These are phyloP conservation scores for Meloe dianella DNA, from an alignment of 2,888 invertebrate species.

Conservation along the genomic window DNA sequence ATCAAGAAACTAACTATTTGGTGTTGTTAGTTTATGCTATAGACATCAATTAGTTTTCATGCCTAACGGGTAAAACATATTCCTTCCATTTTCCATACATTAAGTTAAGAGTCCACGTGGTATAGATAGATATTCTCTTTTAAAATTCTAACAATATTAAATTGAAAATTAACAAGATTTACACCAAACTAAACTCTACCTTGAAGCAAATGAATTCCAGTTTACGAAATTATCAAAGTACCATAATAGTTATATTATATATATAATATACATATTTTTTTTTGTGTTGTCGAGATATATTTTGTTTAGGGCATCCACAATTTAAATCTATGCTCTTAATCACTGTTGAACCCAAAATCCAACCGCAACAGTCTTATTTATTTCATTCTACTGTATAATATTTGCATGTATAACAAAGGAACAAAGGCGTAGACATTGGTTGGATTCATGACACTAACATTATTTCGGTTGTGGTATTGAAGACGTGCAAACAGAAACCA, in stretches of 20 bases:
- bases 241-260: not conserved
- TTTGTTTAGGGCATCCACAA: not conserved
- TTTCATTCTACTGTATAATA: constrained; percentile 29
- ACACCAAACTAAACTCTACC: not conserved
- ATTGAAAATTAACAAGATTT: constrained; percentile 12
- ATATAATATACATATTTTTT: not conserved
- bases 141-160: not conserved
- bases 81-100: not conserved
- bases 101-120: not conserved
- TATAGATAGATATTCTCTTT: not conserved
- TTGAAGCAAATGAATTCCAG: constrained; percentile 2
- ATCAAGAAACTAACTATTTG: constrained; percentile 12
- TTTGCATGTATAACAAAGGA: constrained; percentile 29
- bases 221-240: not conserved
- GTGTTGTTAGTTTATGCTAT: constrained; percentile 10
- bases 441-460: not conserved
- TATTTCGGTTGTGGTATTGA: constrained; percentile 12
- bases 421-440: constrained; percentile 21
- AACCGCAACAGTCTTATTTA: constrained; percentile 20
- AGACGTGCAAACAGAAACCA: constrained; percentile 12
- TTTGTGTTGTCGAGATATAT: not conserved
- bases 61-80: not conserved
- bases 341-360: constrained; percentile 6
- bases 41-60: constrained; percentile 11
- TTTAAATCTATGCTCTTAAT: not conserved